Evolutionary conservation across 1,140 invertebrate species (phyloP), one percentile per base, ranked within the genome.

Genomic region (Drosophila subobscura): DNA sequence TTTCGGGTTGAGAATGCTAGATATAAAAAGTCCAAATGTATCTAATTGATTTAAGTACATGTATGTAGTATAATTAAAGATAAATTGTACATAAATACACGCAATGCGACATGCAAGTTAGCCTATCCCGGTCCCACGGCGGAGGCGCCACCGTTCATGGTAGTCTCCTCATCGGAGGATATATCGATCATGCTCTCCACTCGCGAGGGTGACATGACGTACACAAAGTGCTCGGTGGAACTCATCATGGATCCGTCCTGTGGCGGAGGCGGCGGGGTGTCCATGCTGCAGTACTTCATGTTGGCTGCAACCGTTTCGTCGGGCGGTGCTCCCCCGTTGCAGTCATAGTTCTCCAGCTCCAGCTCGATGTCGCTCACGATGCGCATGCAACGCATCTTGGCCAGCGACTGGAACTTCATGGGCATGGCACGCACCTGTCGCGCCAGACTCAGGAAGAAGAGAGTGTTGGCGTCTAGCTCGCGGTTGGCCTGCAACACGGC

Each of bases 111-210:
- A 20, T 20, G 16, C 16, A 20, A 20, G 1, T 20, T 20, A 20
- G 16, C 16, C 16, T 20, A 20, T 20, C 16, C 16, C 16, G 16
- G 16, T 20, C 16, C 16, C 16, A 20, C 16, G 16, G 16, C 16
- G 16, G 16, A 20, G 16, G 16, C 16, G 16, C 16, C 8, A 33
- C 85, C 79, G 44, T 91, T 90, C 56, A 80, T 73, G 33, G 79
- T 85, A 50, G 72, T 79, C 29, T 91, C 90, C 53, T 91, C 90
- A 22, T 91, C 90, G 0, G 90, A 91, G 6, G 90, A 91, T 23
- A 91, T 85, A 58, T 91, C 90, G 22, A 91, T 91, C 90, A 91
- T 91, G 49, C 90, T 90, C 55, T 91, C 90, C 10, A 91, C 90
- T 1, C 89, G 85, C 50, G 90, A 91, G 16, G 90, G 90, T 16